A percentile compares a stretch with the other conserved stretches of the same genome.
phyloP scores from a whole-genome alignment of 1,140 invertebrate species.

The Chrysopa pallens region DNA sequence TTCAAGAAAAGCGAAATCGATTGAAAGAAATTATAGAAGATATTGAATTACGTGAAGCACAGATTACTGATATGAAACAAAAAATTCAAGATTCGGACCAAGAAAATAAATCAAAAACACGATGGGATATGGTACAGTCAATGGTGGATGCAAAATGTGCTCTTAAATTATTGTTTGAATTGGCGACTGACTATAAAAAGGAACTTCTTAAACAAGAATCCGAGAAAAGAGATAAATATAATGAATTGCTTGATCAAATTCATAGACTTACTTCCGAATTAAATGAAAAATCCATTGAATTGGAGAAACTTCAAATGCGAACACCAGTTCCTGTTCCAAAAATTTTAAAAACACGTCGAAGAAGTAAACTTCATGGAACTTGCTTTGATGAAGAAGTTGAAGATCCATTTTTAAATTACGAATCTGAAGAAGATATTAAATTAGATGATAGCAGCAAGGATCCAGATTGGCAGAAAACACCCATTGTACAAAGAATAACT shows the following conservation, averaged over 20 bases:
- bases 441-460: too few species aligned
- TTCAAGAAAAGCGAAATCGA: constrained; percentile 9
- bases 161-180: constrained; percentile 36
- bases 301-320: neutral
- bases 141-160: constrained; percentile 45
- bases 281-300: neutral
- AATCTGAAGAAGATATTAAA: too few species aligned
- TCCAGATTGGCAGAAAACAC: too few species aligned
- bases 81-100: constrained; percentile 62
- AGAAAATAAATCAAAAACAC: constrained; percentile 35
- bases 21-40: constrained; percentile 42
- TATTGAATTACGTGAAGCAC: constrained; percentile 49
- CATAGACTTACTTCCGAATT: constrained; percentile 12
- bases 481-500: too few species aligned
- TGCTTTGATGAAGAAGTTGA: too few species aligned
- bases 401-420: too few species aligned
- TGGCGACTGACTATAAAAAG: constrained; percentile 26
- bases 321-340: neutral
- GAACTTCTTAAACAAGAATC: constrained; percentile 16
- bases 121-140: constrained; percentile 43
- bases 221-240: constrained; percentile 12
- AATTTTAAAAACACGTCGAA: too few species aligned
- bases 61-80: constrained; percentile 69
- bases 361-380: too few species aligned
- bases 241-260: constrained; percentile 14